These are phyloP conservation scores for Festucalex cinctus DNA, from an alignment of 2,113 vertebrate genomes.

Conservation along the genomic window DNA sequence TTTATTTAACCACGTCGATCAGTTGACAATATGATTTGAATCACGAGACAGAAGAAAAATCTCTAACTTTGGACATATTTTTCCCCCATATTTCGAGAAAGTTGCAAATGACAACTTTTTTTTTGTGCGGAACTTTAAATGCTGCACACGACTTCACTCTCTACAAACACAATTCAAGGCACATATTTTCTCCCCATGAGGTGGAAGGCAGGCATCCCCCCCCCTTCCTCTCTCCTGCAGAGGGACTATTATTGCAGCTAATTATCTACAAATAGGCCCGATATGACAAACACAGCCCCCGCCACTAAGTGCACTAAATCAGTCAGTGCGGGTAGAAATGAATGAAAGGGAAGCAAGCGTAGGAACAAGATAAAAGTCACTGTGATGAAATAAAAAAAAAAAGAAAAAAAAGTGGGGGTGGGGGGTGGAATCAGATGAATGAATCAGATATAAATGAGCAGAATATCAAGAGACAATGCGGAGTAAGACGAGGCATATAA, in stretches of 20 bases:
- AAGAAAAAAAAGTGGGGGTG: neutral
- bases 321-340: slow-evolving; percentile 43
- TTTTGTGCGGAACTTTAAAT: slow-evolving; percentile 44
- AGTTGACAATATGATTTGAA: too few relatives aligned
- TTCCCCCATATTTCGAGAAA: too few relatives aligned
- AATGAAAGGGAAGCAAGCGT: slow-evolving; percentile 35
- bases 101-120: slow-evolving; percentile 29
- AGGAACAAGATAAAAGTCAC: slow-evolving; percentile 49
- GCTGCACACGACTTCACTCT: slow-evolving; percentile 29
- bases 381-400: slow-evolving; percentile 10
- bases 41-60: too few relatives aligned
- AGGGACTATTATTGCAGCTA: slow-evolving; percentile 72
- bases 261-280: slow-evolving; percentile 74
- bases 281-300: slow-evolving; percentile 67
- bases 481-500: slow-evolving; percentile 42
- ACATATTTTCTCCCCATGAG: slow-evolving; percentile 60
- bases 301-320: slow-evolving; percentile 55
- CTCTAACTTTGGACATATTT: too few relatives aligned
- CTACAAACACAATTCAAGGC: slow-evolving; percentile 37
- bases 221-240: slow-evolving; percentile 56
- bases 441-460: slow-evolving; percentile 50
- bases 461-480: slow-evolving; percentile 45
- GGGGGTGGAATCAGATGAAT: neutral
- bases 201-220: slow-evolving; percentile 55
- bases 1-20: too few relatives aligned